phyloP scores from a whole-genome alignment of 2,888 invertebrate species.

The Watsonalla cultraria region DNA sequence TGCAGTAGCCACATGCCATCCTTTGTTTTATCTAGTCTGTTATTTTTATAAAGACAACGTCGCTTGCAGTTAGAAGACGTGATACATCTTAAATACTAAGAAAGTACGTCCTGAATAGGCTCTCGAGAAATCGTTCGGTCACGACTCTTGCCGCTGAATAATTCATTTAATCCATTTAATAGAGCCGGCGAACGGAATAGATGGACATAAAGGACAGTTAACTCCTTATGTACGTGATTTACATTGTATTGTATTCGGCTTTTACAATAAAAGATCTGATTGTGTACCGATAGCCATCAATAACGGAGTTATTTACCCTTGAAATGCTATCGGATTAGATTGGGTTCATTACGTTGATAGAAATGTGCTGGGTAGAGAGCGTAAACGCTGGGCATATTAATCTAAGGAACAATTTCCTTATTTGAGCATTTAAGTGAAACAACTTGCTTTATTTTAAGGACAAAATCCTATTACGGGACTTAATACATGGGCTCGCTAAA shows the following conservation, averaged over 20 bases:
- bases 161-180: constrained; percentile 73
- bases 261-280: constrained; percentile 19
- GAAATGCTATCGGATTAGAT: constrained; percentile 19
- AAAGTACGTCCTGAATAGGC: constrained; percentile 22
- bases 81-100: constrained; percentile 19
- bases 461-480: background rate
- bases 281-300: constrained; percentile 16
- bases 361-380: constrained; percentile 1
- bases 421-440: background rate
- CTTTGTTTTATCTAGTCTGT: too few species aligned
- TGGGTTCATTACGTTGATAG: constrained; percentile 8
- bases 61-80: constrained; percentile 1
- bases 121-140: constrained; percentile 38
- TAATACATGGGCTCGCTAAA: background rate
- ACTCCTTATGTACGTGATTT: constrained; percentile 30
- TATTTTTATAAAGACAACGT: background rate
- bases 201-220: constrained; percentile 32
- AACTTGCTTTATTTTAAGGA: background rate
- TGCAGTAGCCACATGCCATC: too few species aligned
- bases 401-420: background rate
- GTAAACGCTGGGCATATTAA: background rate
- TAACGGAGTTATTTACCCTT: constrained; percentile 19
- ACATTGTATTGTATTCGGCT: constrained; percentile 28
- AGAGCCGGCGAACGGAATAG: constrained; percentile 34
- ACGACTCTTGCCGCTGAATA: constrained; percentile 56